Evolutionary conservation across 2,113 vertebrate genomes (phyloP), one percentile per base, ranked within the genome.

Genomic region (Microcebus jonahi): DNA sequence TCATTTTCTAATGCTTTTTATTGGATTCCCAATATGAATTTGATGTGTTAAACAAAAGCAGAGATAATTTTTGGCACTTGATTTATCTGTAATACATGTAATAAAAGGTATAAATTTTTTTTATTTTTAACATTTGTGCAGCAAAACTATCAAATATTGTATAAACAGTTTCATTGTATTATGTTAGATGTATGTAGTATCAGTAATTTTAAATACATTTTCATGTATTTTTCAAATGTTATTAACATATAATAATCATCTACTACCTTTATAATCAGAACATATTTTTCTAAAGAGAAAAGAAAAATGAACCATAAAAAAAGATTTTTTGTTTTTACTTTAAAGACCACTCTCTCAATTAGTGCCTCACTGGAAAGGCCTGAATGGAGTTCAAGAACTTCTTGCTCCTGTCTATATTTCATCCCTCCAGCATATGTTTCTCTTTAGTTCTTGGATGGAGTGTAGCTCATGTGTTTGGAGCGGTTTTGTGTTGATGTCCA

Each of bases 111-210:
- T 36, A 70, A 67, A 36, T 61, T 67, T 73, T 0, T 0, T 27
- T 88, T 67, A 20, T 57, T 82, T 91, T 85, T 80, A 70, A 25
- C 20, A 85, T 85, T 89, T 89, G 2, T 39, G 65, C 29, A 81
- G 20, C 8, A 89, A 75, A 94, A 23, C 10, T 42, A 59, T 84
- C 17, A 79, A 50, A 0, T 73, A 61, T 13, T 68, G 8, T 2
- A 73, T 83, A 55, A 71, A 67, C 83, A 42, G n/a, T 2, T 39
- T 90, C 11, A 87, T 3, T 5, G 80, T 27, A 71, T 63, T 94
- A 50, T 34, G 4, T 53, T 80, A 0, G 1, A 39, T 61, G n/a
- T 34, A 71, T 93, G 5, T 2, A 65, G 42, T 91, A 55, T 48
- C 3, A 67, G 17, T 23, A 67, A 91, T 71, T 83, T 83, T 45